Percentiles rank a stretch among this genome's conserved stretches.
phyloP scores from a whole-genome alignment of 2,888 invertebrate species.

The Osmoderma eremita region DNA sequence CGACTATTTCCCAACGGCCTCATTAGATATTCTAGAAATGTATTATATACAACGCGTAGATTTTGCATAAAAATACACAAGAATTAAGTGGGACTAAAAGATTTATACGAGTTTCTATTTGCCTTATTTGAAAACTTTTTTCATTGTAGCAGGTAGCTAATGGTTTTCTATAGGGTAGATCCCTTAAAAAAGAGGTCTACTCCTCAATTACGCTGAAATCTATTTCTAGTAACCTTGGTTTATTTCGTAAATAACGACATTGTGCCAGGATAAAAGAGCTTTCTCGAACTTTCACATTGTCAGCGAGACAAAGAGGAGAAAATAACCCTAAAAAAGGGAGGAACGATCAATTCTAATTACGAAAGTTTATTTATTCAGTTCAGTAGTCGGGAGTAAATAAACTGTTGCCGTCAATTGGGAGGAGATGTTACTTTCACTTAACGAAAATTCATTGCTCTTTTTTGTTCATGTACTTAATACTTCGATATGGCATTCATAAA shows the following conservation, averaged over 20 bases:
- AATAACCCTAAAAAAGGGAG: neutral
- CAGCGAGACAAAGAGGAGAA: neutral
- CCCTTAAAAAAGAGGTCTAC: too few species aligned
- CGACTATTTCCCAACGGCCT: slow-evolving; percentile 14
- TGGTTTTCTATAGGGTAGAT: too few species aligned
- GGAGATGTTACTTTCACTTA: neutral
- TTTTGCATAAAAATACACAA: slow-evolving; percentile 13
- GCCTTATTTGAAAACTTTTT: neutral
- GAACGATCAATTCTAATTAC: slow-evolving; percentile 21
- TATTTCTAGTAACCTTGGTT: too few species aligned
- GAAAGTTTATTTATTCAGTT: slow-evolving; percentile 8
- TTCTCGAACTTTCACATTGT: neutral
- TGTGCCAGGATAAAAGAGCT: neutral
- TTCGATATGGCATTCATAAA: too few species aligned
- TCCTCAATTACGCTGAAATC: too few species aligned
- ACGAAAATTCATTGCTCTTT: slow-evolving; percentile 2
- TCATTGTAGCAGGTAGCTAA: neutral
- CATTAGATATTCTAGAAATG: slow-evolving; percentile 20
- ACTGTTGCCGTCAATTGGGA: neutral
- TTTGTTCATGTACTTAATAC: neutral
- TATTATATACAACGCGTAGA: neutral
- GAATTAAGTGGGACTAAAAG: slow-evolving; percentile 16
- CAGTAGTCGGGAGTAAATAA: neutral
- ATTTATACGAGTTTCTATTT: slow-evolving; percentile 14
- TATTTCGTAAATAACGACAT: too few species aligned